phyloP scores from a whole-genome alignment of 2,888 invertebrate genomes.

The Cylindroiulus punctatus region DNA sequence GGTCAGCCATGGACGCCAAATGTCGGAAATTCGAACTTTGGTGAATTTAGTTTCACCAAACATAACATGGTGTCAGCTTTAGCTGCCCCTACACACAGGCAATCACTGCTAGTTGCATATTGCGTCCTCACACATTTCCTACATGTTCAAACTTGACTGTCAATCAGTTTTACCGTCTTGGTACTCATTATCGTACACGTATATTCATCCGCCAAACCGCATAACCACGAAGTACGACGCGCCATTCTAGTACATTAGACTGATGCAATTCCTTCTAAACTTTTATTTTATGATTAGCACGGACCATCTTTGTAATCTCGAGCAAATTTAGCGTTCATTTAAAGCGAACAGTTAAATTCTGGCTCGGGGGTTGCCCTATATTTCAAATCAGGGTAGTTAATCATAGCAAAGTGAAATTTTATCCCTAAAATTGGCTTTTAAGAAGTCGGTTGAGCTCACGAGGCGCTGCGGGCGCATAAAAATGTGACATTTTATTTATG shows the following conservation, averaged over 20 bases:
- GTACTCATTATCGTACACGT: neutral
- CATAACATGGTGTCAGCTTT: too few relatives aligned
- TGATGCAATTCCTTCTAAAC: neutral
- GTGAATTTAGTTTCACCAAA: too few relatives aligned
- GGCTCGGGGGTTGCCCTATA: neutral
- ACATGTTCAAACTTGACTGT: too few relatives aligned
- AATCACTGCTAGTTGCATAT: too few relatives aligned
- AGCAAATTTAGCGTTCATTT: neutral
- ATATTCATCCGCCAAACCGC: neutral
- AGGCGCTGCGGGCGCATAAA: neutral
- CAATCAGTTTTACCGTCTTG: too few relatives aligned
- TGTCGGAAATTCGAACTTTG: too few relatives aligned
- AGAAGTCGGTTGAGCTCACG: slow-evolving; percentile 7
- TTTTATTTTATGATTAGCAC: neutral
- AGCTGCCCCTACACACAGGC: too few relatives aligned
- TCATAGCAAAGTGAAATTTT: slow-evolving; percentile 17
- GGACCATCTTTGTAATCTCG: neutral
- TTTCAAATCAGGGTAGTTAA: neutral
- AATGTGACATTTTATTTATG: slow-evolving; percentile 42
- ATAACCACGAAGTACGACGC: neutral
- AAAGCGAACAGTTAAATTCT: neutral
- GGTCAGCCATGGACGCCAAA: too few relatives aligned
- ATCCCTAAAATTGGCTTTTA: slow-evolving; percentile 38
- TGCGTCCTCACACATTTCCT: too few relatives aligned
- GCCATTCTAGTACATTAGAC: neutral